These are phyloP conservation scores for Orgyia antiqua DNA, from an alignment of 2,888 invertebrate species.

Conservation along the genomic window DNA sequence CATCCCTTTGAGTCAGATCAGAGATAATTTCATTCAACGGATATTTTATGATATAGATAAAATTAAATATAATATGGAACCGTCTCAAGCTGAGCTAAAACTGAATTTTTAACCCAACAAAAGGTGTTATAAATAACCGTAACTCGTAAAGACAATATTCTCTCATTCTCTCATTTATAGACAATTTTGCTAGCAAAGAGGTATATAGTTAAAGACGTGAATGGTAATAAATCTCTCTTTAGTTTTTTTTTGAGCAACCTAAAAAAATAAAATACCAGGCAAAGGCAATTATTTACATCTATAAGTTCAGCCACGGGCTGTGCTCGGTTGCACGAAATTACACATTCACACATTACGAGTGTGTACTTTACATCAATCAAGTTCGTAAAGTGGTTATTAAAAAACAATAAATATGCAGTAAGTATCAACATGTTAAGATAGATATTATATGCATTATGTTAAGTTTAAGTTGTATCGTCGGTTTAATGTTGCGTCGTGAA, in stretches of 20 bases:
- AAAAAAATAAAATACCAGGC: slow-evolving; percentile 6
- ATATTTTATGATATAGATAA: too few species aligned
- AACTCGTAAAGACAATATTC: too few species aligned
- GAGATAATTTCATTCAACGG: too few species aligned
- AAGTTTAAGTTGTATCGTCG: slow-evolving; percentile 1
- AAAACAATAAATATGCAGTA: slow-evolving; percentile 25
- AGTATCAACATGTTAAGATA: slow-evolving; percentile 9
- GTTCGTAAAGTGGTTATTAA: slow-evolving; percentile 22
- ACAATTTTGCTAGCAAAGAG: too few species aligned
- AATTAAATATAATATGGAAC: too few species aligned
- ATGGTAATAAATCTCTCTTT: slow-evolving; percentile 11
- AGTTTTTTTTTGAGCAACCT: slow-evolving; percentile 4
- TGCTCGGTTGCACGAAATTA: slow-evolving; percentile 9
- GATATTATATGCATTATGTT: slow-evolving; percentile 3
- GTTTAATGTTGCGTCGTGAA: neutral
- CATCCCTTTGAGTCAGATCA: neutral
- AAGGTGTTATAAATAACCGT: too few species aligned
- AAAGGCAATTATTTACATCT: slow-evolving; percentile 17
- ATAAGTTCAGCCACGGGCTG: slow-evolving; percentile 7
- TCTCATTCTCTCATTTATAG: too few species aligned
- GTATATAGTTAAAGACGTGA: slow-evolving; percentile 9
- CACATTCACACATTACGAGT: slow-evolving; percentile 26
- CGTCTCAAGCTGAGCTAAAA: too few species aligned
- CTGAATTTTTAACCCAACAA: too few species aligned
- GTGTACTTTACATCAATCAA: slow-evolving; percentile 29